Evolutionary conservation across 1,140 invertebrate genomes (phyloP).

Genomic region (Trichomalopsis sarcophagae): DNA sequence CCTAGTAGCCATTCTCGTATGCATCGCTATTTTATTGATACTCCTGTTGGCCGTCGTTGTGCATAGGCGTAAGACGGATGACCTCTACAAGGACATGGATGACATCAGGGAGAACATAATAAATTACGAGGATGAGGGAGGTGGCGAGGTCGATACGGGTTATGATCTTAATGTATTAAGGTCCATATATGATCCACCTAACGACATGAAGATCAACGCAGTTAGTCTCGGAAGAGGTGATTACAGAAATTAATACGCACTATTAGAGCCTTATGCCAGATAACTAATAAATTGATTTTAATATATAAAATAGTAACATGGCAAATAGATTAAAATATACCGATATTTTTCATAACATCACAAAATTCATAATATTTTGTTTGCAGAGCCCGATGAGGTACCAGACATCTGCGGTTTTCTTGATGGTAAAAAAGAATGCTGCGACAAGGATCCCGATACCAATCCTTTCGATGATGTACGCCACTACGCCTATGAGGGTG

Average conservation of each 20-base stretch:
- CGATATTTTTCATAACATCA: too few species aligned
- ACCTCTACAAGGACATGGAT: conserved; percentile 93
- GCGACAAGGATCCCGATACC: conserved; percentile 92
- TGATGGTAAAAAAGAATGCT: conserved; percentile 90
- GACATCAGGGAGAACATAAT: conserved; percentile 98
- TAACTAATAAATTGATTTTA: conserved; percentile 22
- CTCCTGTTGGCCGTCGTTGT: conserved; percentile 91
- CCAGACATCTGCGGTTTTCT: conserved; percentile 94
- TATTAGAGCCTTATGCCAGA: background rate
- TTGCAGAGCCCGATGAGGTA: conserved; percentile 75
- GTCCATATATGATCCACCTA: conserved; percentile 79
- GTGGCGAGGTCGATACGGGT: conserved; percentile 94
- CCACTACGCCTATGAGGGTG: conserved; percentile 97
- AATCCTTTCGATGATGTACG: conserved; percentile 95
- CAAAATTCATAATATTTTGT: conserved; percentile 8
- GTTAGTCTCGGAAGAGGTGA: conserved; percentile 68
- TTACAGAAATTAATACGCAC: conserved; percentile 9
- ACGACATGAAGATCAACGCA: conserved; percentile 70
- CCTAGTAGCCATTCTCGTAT: conserved; percentile 88
- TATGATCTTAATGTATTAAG: conserved; percentile 95
- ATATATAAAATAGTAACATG: background rate
- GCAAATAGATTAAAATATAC: too few species aligned
- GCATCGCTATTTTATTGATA: conserved; percentile 85
- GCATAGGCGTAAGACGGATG: conserved; percentile 88
- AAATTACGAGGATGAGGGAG: conserved; percentile 97